These are phyloP conservation scores for Pseudorhiza aurosa DNA, from an alignment of 30 jellyfish, hydroid and myxozoan genomes.

Conservation along the genomic window DNA sequence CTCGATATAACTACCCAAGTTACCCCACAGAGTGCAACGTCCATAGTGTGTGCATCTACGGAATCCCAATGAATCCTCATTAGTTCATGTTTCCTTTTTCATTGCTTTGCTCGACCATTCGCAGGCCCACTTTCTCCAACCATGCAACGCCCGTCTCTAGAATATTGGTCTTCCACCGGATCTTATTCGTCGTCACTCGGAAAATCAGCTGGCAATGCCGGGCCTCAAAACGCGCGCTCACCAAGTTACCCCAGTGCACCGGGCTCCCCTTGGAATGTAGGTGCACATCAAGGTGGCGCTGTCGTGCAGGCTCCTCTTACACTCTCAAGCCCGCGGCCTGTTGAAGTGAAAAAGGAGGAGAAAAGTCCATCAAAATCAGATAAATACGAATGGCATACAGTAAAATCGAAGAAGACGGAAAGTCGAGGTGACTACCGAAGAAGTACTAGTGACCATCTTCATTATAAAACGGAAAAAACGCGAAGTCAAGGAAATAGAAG, in stretches of 20 bases:
- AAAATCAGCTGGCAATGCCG: not conserved
- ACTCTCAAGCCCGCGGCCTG: not conserved
- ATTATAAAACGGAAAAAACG: constrained; percentile 2
- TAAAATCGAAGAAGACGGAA: constrained; percentile 6
- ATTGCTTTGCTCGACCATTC: too few relatives aligned
- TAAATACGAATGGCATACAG: constrained; percentile 48
- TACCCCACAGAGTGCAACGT: too few relatives aligned
- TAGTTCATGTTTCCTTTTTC: too few relatives aligned
- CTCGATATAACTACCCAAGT: too few relatives aligned
- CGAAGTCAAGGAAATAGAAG: constrained; percentile 21
- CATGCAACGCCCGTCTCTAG: constrained; percentile 6
- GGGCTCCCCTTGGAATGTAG: constrained; percentile 22
- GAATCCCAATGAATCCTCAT: too few relatives aligned
- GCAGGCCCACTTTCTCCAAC: constrained; percentile 37
- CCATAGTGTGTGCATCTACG: too few relatives aligned
- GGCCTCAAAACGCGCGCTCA: not conserved
- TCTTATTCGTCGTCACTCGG: constrained; percentile 1
- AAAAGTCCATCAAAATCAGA: not conserved
- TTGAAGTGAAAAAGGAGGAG: not conserved
- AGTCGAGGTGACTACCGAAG: constrained; percentile 31
- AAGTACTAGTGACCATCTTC: constrained; percentile 40
- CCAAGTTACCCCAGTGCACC: not conserved
- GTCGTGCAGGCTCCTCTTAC: too few relatives aligned
- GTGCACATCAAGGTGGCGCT: not conserved
- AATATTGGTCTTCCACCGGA: constrained; percentile 50